Evolutionary conservation across 2,113 vertebrate genomes (phyloP), one percentile per base, ranked within the genome.

Genomic region (Oreocharis arfaki): DNA sequence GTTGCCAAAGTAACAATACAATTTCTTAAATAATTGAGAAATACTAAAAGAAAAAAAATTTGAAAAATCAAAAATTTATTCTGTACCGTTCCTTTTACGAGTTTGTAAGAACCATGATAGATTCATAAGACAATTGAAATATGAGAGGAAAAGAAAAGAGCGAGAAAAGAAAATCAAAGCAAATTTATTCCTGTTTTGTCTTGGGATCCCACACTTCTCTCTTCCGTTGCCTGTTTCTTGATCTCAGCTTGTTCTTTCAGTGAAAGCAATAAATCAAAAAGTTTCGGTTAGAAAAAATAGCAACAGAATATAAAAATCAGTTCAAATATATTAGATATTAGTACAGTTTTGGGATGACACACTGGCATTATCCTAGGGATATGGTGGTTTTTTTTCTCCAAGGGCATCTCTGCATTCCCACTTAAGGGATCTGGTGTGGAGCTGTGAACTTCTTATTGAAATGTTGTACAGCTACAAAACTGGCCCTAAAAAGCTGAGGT

Each of bases 141-240:
- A 55, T 17, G 21, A 8, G 9, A 5, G 3, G 12, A 1, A 0
- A 27, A 17, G 33, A 16, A 7, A 4, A 14, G 10, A 53, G n/a
- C n/a, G 46, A 60, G 22, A 37, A 60, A 69, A 60, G 37, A 70
- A 23, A 57, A 69, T 30, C 8, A 46, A 24, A 57, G 26, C 22
- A 41, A 49, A 61, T 32, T 50, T n/a, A 30, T 79, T 79, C 4
- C 17, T 52, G 12, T 15, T 61, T 50, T 79, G 14, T 39, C 32
- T 52, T 53, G 16, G 14, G 16, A 28, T 50, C 13, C 23, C 6
- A 16, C 32, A 10, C 17, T 79, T 93, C 10, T 41, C 46, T 75
- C 52, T 75, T 42, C 11, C 63, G 16, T 67, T 80, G 26, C 7
- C 32, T 67, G 14, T 8, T 89, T 71, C 39, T 53, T 20, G 4